Percentiles rank a stretch among this genome's conserved stretches.
Conservation (phyloP, 1,140 invertebrate species). For the Portunus trituberculatus region DNA sequence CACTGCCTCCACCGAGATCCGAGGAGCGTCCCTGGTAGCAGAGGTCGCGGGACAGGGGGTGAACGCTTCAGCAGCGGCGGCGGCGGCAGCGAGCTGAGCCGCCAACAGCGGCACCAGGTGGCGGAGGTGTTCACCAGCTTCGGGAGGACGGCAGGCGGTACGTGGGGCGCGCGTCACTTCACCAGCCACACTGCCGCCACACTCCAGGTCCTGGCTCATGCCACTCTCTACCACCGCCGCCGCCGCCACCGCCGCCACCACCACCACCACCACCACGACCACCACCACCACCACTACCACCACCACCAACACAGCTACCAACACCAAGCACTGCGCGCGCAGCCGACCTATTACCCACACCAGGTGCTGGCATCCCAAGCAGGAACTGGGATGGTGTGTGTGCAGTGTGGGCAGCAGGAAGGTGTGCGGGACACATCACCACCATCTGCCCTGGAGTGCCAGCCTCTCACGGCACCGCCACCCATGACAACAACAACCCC, state of each 20-base stretch:
- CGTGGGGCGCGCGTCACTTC: slow-evolving; percentile 60
- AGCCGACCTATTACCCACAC: background rate
- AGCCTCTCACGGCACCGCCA: background rate
- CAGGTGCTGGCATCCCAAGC: background rate
- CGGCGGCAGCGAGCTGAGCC: slow-evolving; percentile 21
- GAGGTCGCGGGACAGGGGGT: background rate
- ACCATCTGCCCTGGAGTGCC: background rate
- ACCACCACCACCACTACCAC: background rate
- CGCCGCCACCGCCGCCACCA: slow-evolving; percentile 27
- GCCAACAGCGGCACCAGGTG: slow-evolving; percentile 29
- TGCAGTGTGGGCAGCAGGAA: background rate
- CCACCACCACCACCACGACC: slow-evolving; percentile 27
- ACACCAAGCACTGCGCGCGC: slow-evolving; percentile 50
- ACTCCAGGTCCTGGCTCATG: slow-evolving; percentile 29
- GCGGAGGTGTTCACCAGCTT: slow-evolving; percentile 33
- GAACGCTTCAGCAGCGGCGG: background rate
- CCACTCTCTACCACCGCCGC: slow-evolving; percentile 51
- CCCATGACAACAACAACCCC: background rate
- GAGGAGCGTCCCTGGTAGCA: slow-evolving; percentile 45
- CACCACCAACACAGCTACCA: slow-evolving; percentile 27
- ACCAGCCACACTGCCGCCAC: slow-evolving; percentile 64
- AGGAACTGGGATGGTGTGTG: background rate
- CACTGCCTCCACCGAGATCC: background rate
- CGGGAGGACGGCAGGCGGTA: slow-evolving; percentile 52
- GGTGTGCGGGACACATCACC: background rate